These are phyloP conservation scores for Acanthosepion esculentum DNA, from an alignment of 2,888 invertebrate species.

Conservation along the genomic window DNA sequence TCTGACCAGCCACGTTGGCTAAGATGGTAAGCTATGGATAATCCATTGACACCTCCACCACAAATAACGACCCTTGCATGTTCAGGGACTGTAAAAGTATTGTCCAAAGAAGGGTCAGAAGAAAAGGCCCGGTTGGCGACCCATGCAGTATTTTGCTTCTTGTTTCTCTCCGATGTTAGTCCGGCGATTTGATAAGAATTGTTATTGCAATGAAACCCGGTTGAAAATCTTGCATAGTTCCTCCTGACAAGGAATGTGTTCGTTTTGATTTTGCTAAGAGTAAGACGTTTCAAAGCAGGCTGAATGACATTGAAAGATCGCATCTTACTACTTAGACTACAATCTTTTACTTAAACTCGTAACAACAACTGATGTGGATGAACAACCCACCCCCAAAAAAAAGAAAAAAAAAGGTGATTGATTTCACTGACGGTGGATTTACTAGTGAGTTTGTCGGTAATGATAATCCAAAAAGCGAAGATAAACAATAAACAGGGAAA, in stretches of 20 bases:
- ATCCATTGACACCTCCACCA: conserved; percentile 93
- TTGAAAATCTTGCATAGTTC: not conserved
- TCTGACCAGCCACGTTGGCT: conserved; percentile 86
- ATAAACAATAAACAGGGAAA: not conserved
- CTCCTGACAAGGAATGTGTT: not conserved
- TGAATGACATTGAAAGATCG: not conserved
- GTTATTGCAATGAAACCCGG: not conserved
- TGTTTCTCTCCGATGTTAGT: not conserved
- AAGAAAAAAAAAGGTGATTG: not conserved
- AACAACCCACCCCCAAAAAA: not conserved
- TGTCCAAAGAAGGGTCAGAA: not conserved
- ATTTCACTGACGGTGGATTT: too few relatives aligned
- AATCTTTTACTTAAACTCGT: not conserved
- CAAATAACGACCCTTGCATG: conserved; percentile 87
- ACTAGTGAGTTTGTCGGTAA: too few relatives aligned
- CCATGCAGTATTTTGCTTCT: not conserved
- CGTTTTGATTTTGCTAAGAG: not conserved
- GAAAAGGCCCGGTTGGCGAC: not conserved
- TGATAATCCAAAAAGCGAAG: not conserved
- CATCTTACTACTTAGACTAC: not conserved
- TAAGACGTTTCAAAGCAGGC: not conserved
- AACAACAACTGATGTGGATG: not conserved
- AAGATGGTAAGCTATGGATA: conserved; percentile 92
- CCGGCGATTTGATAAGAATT: not conserved
- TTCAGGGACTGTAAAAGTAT: conserved; percentile 73